These are phyloP conservation scores for Rhagoletis zephyria DNA, from an alignment of 1,140 invertebrate species.

Conservation along the genomic window DNA sequence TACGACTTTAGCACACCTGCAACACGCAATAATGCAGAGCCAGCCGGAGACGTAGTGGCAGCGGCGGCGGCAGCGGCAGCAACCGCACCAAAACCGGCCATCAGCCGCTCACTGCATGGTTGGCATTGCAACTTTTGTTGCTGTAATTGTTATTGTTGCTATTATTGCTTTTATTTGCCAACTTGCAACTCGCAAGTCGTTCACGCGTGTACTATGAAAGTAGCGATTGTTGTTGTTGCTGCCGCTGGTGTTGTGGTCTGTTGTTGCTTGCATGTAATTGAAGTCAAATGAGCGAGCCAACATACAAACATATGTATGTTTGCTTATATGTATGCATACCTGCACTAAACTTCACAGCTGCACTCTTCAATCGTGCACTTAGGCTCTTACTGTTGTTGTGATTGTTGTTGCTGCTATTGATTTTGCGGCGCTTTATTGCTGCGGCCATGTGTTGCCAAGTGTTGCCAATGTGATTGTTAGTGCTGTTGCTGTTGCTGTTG, in stretches of 20 bases:
- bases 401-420: no score
- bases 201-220: background rate
- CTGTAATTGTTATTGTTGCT: no score
- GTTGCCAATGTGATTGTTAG: conserved; percentile 13
- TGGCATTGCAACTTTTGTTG: conserved; percentile 6
- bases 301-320: background rate
- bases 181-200: conserved; percentile 30
- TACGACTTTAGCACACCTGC: conserved; percentile 24
- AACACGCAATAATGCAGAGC: background rate
- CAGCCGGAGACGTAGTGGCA: background rate
- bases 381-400: background rate
- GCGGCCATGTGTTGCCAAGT: conserved; percentile 15
- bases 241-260: background rate
- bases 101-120: conserved; percentile 21
- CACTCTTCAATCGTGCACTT: conserved; percentile 11
- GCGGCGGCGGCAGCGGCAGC: background rate
- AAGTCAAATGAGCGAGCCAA: conserved; percentile 48
- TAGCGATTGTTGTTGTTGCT: background rate
- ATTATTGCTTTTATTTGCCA: conserved; percentile 16
- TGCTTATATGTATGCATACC: background rate
- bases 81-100: conserved; percentile 2
- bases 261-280: conserved; percentile 22
- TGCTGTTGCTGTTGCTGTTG: background rate
- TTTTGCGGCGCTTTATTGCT: conserved; percentile 38
- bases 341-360: conserved; percentile 30